Conservation (phyloP, 2,888 invertebrate genomes). For the Taenaris catops region DNA sequence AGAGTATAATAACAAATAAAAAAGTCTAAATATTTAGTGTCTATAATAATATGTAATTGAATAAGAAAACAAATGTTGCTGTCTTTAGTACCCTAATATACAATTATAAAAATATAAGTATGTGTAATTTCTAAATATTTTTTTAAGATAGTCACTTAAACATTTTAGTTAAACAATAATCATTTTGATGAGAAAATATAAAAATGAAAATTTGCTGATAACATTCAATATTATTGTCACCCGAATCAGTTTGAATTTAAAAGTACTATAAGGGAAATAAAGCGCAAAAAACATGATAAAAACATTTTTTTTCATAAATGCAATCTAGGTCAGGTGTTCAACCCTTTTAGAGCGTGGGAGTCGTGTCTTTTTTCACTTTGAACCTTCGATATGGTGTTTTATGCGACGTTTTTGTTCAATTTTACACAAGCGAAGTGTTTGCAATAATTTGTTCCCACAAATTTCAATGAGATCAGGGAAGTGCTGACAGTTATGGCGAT, state of each 20-base stretch:
- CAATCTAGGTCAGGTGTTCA: slow-evolving; percentile 79
- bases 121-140: too few species aligned
- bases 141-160: too few species aligned
- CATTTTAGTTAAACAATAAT: too few species aligned
- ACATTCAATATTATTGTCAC: slow-evolving; percentile 4
- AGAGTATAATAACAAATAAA: too few species aligned
- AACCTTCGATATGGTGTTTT: slow-evolving; percentile 43
- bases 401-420: slow-evolving; percentile 62
- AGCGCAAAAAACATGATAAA: slow-evolving; percentile 66
- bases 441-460: slow-evolving; percentile 79
- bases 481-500: slow-evolving; percentile 68
- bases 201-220: too few species aligned
- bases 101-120: too few species aligned
- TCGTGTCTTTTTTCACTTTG: slow-evolving; percentile 48
- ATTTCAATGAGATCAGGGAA: slow-evolving; percentile 53
- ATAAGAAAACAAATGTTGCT: too few species aligned
- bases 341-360: slow-evolving; percentile 78
- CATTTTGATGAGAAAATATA: too few species aligned
- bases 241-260: slow-evolving; percentile 20
- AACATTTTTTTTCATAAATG: slow-evolving; percentile 51
- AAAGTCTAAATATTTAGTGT: too few species aligned
- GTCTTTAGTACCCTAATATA: too few species aligned
- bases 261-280: slow-evolving; percentile 44
- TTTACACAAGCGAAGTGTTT: slow-evolving; percentile 57
- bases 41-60: too few species aligned